phyloP scores from a whole-genome alignment of 2,797 vertebrate genomes.

The Hypotaenidia okinawae region DNA sequence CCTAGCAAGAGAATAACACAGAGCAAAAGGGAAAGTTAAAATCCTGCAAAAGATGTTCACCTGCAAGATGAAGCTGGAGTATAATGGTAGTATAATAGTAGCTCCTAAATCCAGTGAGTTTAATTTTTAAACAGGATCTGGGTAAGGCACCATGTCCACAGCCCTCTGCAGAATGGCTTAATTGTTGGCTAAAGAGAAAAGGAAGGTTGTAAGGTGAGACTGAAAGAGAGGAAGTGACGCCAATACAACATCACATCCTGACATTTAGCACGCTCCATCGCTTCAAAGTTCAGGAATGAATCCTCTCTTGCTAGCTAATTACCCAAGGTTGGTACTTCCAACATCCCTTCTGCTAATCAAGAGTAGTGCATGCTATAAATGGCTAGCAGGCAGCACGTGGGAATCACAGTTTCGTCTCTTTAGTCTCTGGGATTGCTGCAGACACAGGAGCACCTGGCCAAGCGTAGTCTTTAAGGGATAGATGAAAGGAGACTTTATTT shows the following conservation, averaged over 20 bases:
- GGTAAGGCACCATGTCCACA: background rate
- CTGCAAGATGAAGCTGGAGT: accelerated
- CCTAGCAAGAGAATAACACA: background rate
- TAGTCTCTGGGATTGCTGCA: background rate
- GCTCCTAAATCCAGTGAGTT: background rate
- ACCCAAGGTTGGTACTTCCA: background rate
- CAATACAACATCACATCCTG: constrained; percentile 28
- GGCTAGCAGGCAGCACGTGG: background rate
- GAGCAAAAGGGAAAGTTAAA: background rate
- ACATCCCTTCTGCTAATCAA: background rate
- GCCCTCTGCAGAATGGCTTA: background rate
- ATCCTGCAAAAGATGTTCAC: background rate
- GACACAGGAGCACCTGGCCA: background rate
- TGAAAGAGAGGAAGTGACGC: constrained; percentile 45
- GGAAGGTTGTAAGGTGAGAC: constrained; percentile 39
- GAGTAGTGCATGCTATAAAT: background rate
- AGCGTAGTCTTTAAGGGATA: background rate
- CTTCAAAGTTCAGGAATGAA: background rate
- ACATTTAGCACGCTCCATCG: background rate
- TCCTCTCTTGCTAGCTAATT: constrained; percentile 5
- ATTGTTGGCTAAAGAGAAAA: background rate
- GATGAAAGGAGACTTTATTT: background rate
- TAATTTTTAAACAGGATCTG: background rate
- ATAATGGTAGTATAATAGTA: background rate
- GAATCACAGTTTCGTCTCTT: background rate